These are phyloP conservation scores for Zaprionus inermis DNA, from an alignment of 1,140 invertebrate species.

Conservation along the genomic window DNA sequence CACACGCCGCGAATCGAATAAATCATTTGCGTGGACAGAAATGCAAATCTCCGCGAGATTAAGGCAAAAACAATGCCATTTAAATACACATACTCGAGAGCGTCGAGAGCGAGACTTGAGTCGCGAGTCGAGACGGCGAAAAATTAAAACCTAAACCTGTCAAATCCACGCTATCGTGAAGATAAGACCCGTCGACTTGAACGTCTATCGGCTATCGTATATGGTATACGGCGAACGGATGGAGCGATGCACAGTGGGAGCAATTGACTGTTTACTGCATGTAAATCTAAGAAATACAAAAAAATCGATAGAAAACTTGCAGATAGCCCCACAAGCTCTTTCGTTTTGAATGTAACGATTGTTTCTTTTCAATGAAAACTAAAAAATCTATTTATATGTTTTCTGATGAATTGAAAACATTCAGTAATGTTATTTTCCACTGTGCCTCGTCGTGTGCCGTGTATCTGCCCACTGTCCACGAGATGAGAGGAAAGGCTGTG, in stretches of 20 bases:
- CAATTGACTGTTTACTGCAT: background rate
- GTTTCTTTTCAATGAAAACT: no score
- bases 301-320: background rate
- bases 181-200: constrained; percentile 55
- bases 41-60: constrained; percentile 75
- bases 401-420: no score
- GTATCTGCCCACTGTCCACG: constrained; percentile 22
- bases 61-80: constrained; percentile 66
- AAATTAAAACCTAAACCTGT: constrained; percentile 74
- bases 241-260: constrained; percentile 16
- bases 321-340: background rate
- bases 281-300: background rate
- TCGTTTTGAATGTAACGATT: background rate
- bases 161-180: constrained; percentile 67
- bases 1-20: constrained; percentile 56
- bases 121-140: constrained; percentile 42
- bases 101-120: constrained; percentile 39
- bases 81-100: constrained; percentile 39
- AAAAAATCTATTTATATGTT: no score
- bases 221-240: constrained; percentile 15
- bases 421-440: background rate
- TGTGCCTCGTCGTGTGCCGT: constrained; percentile 22
- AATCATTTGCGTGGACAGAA: constrained; percentile 74
- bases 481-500: constrained; percentile 26
- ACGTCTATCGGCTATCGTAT: constrained; percentile 39